These are phyloP conservation scores for Hydrotaea cyrtoneurina DNA, from an alignment of 2,888 invertebrate genomes.

Conservation along the genomic window DNA sequence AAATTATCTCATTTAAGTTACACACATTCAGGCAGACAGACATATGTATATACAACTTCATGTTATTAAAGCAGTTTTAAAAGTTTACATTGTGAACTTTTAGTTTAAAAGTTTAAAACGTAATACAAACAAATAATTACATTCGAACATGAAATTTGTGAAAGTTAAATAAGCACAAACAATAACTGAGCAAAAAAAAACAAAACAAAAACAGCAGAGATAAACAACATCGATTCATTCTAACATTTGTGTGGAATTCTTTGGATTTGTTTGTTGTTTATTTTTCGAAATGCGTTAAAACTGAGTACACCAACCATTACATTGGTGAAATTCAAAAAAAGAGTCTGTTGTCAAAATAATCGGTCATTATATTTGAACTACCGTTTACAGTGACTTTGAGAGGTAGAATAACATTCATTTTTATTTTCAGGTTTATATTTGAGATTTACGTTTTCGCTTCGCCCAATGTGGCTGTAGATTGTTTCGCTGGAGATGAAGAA, in stretches of 20 bases:
- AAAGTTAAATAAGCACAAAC: slow-evolving; percentile 1
- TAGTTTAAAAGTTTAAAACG: neutral
- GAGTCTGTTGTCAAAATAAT: too few relatives aligned
- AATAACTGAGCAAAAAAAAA: neutral
- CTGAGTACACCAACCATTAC: too few relatives aligned
- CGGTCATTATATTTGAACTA: too few relatives aligned
- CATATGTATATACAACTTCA: too few relatives aligned
- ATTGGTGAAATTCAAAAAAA: too few relatives aligned
- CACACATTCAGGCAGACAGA: neutral
- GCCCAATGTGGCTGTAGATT: too few relatives aligned
- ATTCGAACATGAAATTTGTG: slow-evolving; percentile 1
- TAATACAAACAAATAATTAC: slow-evolving; percentile 4
- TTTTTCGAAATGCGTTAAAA: neutral
- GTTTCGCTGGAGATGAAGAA: too few relatives aligned
- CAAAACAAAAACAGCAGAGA: too few relatives aligned
- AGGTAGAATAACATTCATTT: too few relatives aligned
- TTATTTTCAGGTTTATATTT: too few relatives aligned
- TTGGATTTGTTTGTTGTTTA: neutral
- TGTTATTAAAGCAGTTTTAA: neutral
- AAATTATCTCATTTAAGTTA: neutral
- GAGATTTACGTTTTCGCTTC: too few relatives aligned
- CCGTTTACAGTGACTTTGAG: too few relatives aligned
- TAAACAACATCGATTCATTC: neutral
- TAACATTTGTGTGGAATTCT: neutral
- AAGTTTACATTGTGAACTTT: neutral